phyloP scores from a whole-genome alignment of 2,888 invertebrate species.

The Drosophila villosipedis region DNA sequence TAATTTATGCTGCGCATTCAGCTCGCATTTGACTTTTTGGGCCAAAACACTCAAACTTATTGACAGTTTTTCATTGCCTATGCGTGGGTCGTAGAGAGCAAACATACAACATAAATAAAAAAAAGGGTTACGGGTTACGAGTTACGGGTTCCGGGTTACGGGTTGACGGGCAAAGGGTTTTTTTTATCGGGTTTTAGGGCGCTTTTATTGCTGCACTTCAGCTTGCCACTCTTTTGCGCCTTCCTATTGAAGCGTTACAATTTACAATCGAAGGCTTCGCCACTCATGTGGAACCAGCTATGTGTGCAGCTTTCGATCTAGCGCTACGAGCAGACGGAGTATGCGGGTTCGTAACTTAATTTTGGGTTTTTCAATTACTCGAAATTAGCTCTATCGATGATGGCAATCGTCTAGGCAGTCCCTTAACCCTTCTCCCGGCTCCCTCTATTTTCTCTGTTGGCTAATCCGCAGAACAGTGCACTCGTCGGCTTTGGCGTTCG shows the following conservation, averaged over 20 bases:
- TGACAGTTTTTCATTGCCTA: slow-evolving; percentile 53
- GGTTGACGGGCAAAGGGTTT: slow-evolving; percentile 10
- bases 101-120: slow-evolving; percentile 15
- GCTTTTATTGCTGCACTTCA: slow-evolving; percentile 66
- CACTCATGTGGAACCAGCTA: slow-evolving; percentile 64
- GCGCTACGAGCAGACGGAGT: not conserved
- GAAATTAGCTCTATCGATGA: slow-evolving; percentile 49
- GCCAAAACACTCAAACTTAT: slow-evolving; percentile 70
- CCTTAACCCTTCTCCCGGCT: slow-evolving; percentile 1
- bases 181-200: slow-evolving; percentile 11
- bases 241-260: slow-evolving; percentile 75
- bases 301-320: slow-evolving; percentile 43
- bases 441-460: not conserved
- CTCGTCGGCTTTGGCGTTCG: slow-evolving; percentile 44
- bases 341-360: slow-evolving; percentile 25
- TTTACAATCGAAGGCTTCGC: slow-evolving; percentile 63
- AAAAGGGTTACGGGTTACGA: slow-evolving; percentile 45
- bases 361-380: slow-evolving; percentile 54
- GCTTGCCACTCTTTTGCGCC: slow-evolving; percentile 54
- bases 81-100: slow-evolving; percentile 38
- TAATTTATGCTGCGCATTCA: slow-evolving; percentile 73
- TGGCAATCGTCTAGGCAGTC: slow-evolving; percentile 37
- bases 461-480: slow-evolving; percentile 38
- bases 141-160: slow-evolving; percentile 32
- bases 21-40: slow-evolving; percentile 63